Conservation (phyloP, 2,113 vertebrate genomes). For the Sinocyclocheilus anshuiensis region DNA sequence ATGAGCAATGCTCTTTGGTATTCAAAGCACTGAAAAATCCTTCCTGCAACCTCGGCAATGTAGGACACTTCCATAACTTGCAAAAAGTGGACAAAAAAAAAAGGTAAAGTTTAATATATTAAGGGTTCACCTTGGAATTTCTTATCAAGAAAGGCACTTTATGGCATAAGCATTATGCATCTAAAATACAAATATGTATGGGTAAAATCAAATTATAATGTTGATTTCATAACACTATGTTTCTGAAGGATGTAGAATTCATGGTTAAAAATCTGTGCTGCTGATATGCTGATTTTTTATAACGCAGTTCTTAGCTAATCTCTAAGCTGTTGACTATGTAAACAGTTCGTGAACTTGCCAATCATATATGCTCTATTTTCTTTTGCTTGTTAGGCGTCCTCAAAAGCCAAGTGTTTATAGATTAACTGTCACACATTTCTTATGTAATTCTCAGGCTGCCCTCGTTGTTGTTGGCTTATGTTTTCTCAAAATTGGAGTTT, state of each 20-base stretch:
- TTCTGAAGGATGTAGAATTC: not conserved
- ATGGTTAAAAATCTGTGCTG: not conserved
- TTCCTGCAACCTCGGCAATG: not conserved
- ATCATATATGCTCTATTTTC: slow-evolving; percentile 1
- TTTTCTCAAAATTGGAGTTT: slow-evolving; percentile 14
- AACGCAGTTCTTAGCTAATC: not conserved
- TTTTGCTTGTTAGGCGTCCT: slow-evolving; percentile 3
- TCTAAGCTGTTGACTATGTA: slow-evolving; percentile 38
- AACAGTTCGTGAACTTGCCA: not conserved
- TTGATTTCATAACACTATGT: not conserved
- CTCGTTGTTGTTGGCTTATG: not conserved
- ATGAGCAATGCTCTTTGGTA: slow-evolving; percentile 25
- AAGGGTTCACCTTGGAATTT: not conserved
- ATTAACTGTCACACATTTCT: slow-evolving; percentile 21
- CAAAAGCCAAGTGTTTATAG: slow-evolving; percentile 1
- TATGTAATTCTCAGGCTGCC: not conserved
- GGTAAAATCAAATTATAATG: not conserved
- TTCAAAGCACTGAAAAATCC: slow-evolving; percentile 21
- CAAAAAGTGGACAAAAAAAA: not conserved
- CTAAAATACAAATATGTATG: not conserved
- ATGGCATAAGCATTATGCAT: not conserved
- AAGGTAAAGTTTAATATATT: not conserved
- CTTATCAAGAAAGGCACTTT: not conserved
- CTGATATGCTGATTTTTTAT: not conserved
- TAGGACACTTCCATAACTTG: not conserved